Conservation (phyloP, 2,113 vertebrate species). For the Pelecanus crispus region DNA sequence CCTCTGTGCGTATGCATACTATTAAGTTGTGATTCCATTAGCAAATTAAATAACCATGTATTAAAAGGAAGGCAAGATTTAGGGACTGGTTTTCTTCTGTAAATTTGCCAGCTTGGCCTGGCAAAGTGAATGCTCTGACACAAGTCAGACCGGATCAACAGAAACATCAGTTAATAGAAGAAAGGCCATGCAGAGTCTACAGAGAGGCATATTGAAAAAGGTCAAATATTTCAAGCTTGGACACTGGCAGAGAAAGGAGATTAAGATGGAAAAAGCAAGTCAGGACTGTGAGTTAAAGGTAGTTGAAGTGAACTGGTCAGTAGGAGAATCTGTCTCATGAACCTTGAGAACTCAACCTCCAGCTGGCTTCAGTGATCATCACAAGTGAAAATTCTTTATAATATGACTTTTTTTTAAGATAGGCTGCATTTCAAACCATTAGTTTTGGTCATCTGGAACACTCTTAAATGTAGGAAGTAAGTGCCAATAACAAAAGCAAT, state of each 20-base stretch:
- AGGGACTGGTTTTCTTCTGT: slow-evolving; percentile 31
- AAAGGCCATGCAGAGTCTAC: not conserved
- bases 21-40: slow-evolving; percentile 43
- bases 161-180: not conserved
- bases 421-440: not conserved
- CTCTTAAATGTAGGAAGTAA: not conserved
- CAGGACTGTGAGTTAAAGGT: not conserved
- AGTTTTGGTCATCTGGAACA: not conserved
- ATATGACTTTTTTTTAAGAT: not conserved
- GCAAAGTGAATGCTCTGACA: not conserved
- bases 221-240: not conserved
- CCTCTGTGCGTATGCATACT: not conserved
- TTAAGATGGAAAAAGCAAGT: not conserved
- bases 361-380: not conserved
- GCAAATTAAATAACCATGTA: slow-evolving; percentile 39
- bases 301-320: not conserved
- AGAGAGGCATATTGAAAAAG: not conserved
- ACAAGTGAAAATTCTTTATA: not conserved
- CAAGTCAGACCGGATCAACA: not conserved
- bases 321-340: not conserved
- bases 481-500: not conserved
- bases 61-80: not conserved
- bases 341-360: not conserved
- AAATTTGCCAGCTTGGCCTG: not conserved
- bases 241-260: not conserved